Evolutionary conservation across 2,113 vertebrate genomes (phyloP).

Genomic region (Hemiscyllium ocellatum): DNA sequence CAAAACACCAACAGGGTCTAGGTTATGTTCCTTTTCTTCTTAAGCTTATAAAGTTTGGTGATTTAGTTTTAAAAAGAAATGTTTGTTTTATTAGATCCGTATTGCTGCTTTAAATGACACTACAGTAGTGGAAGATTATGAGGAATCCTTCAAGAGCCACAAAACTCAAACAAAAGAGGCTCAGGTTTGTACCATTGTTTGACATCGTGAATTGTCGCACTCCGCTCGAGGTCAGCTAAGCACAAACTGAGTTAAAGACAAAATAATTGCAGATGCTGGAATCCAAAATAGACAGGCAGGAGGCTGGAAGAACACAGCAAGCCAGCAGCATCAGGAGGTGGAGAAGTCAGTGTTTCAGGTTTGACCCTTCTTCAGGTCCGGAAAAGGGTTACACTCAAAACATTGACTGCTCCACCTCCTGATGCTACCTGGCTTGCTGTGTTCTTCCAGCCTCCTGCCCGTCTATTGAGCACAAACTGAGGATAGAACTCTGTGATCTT

Average conservation of each 20-base stretch:
- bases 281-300: too few species aligned
- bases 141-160: constrained; percentile 73
- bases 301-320: too few species aligned
- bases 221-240: neutral
- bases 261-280: too few species aligned
- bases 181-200: constrained; percentile 59
- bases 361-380: too few species aligned
- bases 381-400: too few species aligned
- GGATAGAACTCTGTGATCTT: neutral
- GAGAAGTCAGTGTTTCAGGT: too few species aligned
- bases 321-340: too few species aligned
- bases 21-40: neutral
- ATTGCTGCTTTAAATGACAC: constrained; percentile 91
- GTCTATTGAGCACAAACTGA: neutral
- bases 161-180: constrained; percentile 94
- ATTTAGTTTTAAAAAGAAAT: neutral
- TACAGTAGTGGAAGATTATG: constrained; percentile 72
- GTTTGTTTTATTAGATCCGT: constrained; percentile 67
- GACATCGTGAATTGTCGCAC: neutral
- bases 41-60: neutral
- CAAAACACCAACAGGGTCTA: neutral
- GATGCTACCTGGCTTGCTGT: too few species aligned
- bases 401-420: too few species aligned
- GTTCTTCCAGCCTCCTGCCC: too few species aligned
- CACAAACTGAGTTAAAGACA: neutral